Base-by-base conservation (phyloP, 2,888 invertebrate species). In the Seira sanloemensis region DNA sequence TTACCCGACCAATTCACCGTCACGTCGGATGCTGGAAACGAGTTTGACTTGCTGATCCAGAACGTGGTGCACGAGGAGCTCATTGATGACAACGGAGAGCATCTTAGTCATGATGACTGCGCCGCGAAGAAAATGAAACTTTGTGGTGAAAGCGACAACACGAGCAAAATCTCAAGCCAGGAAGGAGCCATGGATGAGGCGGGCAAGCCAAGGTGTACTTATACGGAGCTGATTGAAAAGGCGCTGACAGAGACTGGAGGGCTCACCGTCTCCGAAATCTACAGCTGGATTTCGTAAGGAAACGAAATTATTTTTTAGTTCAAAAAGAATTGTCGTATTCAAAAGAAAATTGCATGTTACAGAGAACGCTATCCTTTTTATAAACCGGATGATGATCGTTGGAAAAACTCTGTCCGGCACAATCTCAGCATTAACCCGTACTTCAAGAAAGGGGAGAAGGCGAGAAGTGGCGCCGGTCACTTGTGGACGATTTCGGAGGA, bases 261-360 rank as follows among this genome's bases (percentile, higher is more conserved):
- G 92, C 92, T 97, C 86, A 97, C 97, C 0, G 97, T 97, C 46
- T 97, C 97, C 4, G 97, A 96, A 77, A 97, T 97, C 90, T 97
- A 97, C 91, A 95, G 96, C 90, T 97, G 97, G 97, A 97, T 97
- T 90, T 96, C 97, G 97, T 97, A 92, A 96, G 97, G 95, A 67
- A 7, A 37, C 9, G 26, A n/a, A 73, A 58, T 73, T 9, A 21
- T 74, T 1, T 19, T 62, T 74, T 25, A 4, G 24, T 25, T 50
- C n/a, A n/a, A n/a, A n/a, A n/a, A n/a, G n/a, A n/a, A n/a, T n/a
- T 12, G 16, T 12, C 24, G 16, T 50, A 16, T 18, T 69, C 46
- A 12, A 16, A 67, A 23, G n/a, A n/a, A n/a, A n/a, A n/a, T n/a
- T n/a, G n/a, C n/a, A 71, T 73, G 12, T 69, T 81, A 89, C 92